A percentile compares a stretch with the other conserved stretches of the same genome.
These are phyloP conservation scores for Patella depressa DNA, from an alignment of 2,888 invertebrate species.

Conservation along the genomic window DNA sequence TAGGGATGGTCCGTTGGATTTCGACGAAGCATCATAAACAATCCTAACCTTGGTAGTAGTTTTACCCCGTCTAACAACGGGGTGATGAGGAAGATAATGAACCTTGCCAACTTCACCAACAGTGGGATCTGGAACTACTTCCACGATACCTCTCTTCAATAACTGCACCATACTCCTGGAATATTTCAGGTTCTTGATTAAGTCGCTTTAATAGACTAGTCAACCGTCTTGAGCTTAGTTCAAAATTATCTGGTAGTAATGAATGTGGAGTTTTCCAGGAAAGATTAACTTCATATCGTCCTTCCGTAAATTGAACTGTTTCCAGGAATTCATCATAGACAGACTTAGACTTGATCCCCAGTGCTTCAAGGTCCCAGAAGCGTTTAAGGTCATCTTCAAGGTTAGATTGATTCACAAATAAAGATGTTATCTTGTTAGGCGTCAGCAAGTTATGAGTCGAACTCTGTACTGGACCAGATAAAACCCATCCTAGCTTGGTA, in stretches of 20 bases:
- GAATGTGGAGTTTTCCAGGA: not conserved
- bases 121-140: not conserved
- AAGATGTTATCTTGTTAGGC: no score
- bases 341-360: slow-evolving; percentile 6
- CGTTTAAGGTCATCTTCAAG: not conserved
- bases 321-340: not conserved
- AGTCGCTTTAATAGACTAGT: not conserved
- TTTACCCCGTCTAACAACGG: not conserved
- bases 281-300: slow-evolving; percentile 2
- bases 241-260: not conserved
- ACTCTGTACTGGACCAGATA: no score
- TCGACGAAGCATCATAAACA: not conserved
- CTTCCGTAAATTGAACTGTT: not conserved
- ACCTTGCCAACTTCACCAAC: not conserved
- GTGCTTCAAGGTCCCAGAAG: not conserved
- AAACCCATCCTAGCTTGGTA: not conserved
- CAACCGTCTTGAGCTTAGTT: not conserved
- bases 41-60: not conserved
- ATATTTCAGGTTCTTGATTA: not conserved
- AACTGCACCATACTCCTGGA: not conserved
- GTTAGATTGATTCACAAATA: no score
- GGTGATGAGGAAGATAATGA: not conserved
- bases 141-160: not conserved
- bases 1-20: not conserved
- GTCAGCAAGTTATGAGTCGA: no score